Evolutionary conservation across 2,888 invertebrate species (phyloP).

Genomic region (Busseola fusca): DNA sequence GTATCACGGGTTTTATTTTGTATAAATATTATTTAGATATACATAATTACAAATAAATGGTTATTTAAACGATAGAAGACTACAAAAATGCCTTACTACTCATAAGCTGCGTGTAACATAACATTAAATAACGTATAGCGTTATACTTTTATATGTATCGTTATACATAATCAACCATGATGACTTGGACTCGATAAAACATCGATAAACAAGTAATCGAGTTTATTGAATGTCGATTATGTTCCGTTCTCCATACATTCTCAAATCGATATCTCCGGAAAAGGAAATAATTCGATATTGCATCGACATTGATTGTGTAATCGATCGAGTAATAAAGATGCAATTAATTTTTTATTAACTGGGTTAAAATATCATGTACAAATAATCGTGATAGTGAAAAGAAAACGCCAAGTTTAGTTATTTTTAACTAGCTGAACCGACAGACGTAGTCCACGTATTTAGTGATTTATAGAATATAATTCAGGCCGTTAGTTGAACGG

Average conservation of each 20-base stretch:
- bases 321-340: neutral
- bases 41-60: neutral
- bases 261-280: conserved; percentile 25
- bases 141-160: neutral
- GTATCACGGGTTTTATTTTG: neutral
- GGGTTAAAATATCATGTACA: neutral
- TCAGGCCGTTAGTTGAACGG: too few species aligned
- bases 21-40: too few species aligned
- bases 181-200: neutral
- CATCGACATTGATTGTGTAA: conserved; percentile 8
- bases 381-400: conserved; percentile 1
- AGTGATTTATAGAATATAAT: too few species aligned
- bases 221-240: conserved; percentile 4
- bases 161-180: conserved; percentile 4
- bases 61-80: too few species aligned
- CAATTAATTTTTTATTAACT: neutral
- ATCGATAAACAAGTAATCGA: conserved; percentile 5
- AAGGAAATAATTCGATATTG: conserved; percentile 17
- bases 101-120: too few species aligned
- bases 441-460: neutral
- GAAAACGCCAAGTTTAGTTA: neutral
- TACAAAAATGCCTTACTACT: neutral
- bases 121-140: neutral
- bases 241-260: conserved; percentile 31
- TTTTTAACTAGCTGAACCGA: neutral